These are phyloP conservation scores for Exephanes ischioxanthus DNA, from an alignment of 2,888 invertebrate genomes.

Conservation along the genomic window DNA sequence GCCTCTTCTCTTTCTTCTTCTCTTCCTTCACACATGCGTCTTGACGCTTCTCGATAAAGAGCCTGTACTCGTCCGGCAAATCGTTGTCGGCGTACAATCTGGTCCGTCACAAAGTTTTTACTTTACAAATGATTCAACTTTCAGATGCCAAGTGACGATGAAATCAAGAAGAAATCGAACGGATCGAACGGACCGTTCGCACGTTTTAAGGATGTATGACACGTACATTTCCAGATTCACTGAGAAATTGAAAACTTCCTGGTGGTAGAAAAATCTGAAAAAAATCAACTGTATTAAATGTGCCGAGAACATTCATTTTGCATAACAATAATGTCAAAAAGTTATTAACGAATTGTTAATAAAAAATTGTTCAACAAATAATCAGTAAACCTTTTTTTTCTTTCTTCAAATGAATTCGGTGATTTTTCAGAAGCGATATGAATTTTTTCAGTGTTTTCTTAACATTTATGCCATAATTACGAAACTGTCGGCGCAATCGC, in stretches of 20 bases:
- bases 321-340: not conserved
- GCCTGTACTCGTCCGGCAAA: slow-evolving; percentile 97
- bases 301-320: too few relatives aligned
- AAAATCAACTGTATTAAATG: too few relatives aligned
- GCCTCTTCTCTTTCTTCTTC: slow-evolving; percentile 12
- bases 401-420: not conserved
- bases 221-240: not conserved
- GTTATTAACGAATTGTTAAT: not conserved
- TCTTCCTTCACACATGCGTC: slow-evolving; percentile 28
- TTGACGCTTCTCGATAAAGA: slow-evolving; percentile 94
- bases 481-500: too few relatives aligned
- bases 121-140: not conserved
- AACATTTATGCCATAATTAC: too few relatives aligned
- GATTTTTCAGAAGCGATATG: not conserved
- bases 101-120: slow-evolving; percentile 77
- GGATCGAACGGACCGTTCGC: not conserved
- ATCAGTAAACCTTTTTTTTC: not conserved
- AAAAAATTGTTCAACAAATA: not conserved
- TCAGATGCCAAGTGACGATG: not conserved
- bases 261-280: too few relatives aligned
- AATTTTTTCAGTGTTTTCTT: not conserved
- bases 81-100: slow-evolving; percentile 97
- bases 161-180: not conserved
- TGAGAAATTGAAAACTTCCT: too few relatives aligned
- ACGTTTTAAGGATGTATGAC: too few relatives aligned